These are phyloP conservation scores for Aspidiotus destructor DNA, from an alignment of 2,888 invertebrate species.

Conservation along the genomic window DNA sequence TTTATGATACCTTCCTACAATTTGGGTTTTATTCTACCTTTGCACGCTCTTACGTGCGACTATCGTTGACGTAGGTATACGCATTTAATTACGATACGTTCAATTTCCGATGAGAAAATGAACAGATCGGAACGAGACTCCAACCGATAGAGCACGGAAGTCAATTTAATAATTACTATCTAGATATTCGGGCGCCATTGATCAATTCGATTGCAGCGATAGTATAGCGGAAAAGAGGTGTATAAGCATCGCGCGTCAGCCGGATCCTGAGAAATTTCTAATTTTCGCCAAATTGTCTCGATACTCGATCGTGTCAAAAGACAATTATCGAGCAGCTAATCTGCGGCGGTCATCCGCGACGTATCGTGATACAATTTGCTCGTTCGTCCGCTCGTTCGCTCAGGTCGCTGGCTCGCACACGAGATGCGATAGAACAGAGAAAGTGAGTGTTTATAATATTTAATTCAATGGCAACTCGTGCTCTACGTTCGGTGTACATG, in stretches of 20 bases:
- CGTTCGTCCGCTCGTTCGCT: too few relatives aligned
- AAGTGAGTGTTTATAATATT: neutral
- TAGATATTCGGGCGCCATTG: neutral
- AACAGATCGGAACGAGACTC: too few relatives aligned
- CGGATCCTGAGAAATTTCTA: neutral
- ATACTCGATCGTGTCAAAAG: slow-evolving; percentile 3
- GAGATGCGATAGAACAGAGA: neutral
- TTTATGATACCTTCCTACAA: too few relatives aligned
- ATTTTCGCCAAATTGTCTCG: neutral
- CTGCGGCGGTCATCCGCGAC: slow-evolving; percentile 1
- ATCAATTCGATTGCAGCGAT: too few relatives aligned
- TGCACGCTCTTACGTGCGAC: too few relatives aligned
- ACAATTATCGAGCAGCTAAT: neutral
- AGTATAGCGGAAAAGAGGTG: too few relatives aligned
- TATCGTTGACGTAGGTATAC: too few relatives aligned
- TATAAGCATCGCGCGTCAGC: neutral
- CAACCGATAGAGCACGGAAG: too few relatives aligned
- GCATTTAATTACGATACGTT: too few relatives aligned
- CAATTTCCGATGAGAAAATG: too few relatives aligned
- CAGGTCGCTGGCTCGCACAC: too few relatives aligned
- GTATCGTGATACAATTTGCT: slow-evolving; percentile 2
- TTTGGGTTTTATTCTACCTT: too few relatives aligned
- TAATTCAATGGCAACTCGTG: neutral
- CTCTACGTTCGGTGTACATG: neutral
- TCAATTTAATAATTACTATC: neutral